Evolutionary conservation across 92 coral and sea anemone genomes (phyloP).

Genomic region (Epizoanthus ramosus): DNA sequence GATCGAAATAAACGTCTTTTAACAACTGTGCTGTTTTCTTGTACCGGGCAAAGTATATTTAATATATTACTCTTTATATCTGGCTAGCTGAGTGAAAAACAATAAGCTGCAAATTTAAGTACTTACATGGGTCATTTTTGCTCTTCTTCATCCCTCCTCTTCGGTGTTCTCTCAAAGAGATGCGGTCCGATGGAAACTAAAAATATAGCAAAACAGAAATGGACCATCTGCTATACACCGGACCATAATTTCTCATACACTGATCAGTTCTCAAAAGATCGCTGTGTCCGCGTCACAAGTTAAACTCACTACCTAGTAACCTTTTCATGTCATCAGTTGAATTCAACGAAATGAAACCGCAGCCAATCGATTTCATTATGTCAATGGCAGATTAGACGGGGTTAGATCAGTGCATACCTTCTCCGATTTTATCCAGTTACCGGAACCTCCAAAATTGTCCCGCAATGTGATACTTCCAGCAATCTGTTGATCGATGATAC

Average conservation of each 20-base stretch:
- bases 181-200: neutral
- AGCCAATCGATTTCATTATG: neutral
- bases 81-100: neutral
- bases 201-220: neutral
- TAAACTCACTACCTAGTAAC: neutral
- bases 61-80: neutral
- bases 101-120: neutral
- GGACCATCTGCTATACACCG: neutral
- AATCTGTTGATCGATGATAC: conserved; percentile 12
- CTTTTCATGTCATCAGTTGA: neutral
- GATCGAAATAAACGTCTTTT: neutral
- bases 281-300: neutral
- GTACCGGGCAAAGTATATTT: neutral
- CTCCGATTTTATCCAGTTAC: conserved; percentile 7
- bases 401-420: neutral
- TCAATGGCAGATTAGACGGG: neutral
- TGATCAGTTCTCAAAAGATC: neutral
- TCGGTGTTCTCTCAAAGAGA: conserved; percentile 24
- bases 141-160: conserved; percentile 50
- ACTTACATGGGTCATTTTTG: conserved; percentile 61
- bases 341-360: neutral
- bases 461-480: conserved; percentile 9
- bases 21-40: neutral
- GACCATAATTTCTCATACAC: neutral
- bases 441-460: neutral